These are phyloP conservation scores for Leptopilina drosophilae DNA, from an alignment of 2,888 invertebrate species.

Conservation along the genomic window DNA sequence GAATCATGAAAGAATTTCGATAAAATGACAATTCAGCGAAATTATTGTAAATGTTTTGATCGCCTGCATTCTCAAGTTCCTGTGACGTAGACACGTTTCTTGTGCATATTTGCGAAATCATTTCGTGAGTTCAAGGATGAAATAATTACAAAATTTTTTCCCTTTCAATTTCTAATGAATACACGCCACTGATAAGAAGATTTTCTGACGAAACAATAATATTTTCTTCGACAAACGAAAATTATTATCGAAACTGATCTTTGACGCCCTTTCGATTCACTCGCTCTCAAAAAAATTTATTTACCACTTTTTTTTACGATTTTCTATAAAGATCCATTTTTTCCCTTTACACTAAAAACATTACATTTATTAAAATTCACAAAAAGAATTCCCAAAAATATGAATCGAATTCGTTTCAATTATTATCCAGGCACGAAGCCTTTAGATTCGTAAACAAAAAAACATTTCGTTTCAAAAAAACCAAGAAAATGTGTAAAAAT, in stretches of 20 bases:
- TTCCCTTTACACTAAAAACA: too few species aligned
- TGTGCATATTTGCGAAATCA: constrained; percentile 31
- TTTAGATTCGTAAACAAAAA: too few species aligned
- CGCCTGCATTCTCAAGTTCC: constrained; percentile 24
- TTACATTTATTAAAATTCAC: too few species aligned
- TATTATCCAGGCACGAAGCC: too few species aligned
- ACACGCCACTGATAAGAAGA: neutral
- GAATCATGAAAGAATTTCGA: neutral
- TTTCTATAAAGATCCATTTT: too few species aligned
- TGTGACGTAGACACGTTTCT: constrained; percentile 1
- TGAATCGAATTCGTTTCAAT: too few species aligned
- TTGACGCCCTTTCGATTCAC: too few species aligned
- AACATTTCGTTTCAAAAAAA: neutral
- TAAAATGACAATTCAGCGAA: constrained; percentile 8
- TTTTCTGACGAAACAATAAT: neutral
- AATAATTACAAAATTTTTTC: neutral
- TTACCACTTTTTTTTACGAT: too few species aligned
- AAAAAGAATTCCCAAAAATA: too few species aligned
- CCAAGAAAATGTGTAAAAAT: neutral
- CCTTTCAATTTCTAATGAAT: neutral
- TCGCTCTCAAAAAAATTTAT: too few species aligned
- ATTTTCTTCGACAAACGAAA: neutral
- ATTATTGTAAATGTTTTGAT: constrained; percentile 16
- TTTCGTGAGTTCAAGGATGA: constrained; percentile 25
- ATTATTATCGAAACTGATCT: too few species aligned